Evolutionary conservation across 2,888 invertebrate species (phyloP).

Genomic region (Parnassius apollo): DNA sequence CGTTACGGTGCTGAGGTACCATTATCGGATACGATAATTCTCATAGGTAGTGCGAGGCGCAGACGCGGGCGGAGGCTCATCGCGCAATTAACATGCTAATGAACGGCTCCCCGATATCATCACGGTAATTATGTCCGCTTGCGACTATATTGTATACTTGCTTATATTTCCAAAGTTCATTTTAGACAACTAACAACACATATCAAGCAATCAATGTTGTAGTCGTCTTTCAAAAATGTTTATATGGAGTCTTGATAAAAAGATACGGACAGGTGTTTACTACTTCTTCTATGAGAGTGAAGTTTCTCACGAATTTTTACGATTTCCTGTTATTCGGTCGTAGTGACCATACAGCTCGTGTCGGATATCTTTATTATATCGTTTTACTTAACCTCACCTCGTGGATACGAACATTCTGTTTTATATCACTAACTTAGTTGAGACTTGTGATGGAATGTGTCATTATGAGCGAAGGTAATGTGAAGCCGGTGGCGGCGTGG

Average conservation of each 20-base stretch:
- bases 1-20: constrained; percentile 27
- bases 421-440: constrained; percentile 67
- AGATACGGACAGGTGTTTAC: constrained; percentile 42
- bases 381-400: constrained; percentile 58
- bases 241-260: constrained; percentile 27
- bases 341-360: constrained; percentile 55
- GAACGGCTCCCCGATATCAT: constrained; percentile 73
- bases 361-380: constrained; percentile 70
- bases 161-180: constrained; percentile 54
- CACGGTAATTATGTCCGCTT: constrained; percentile 71
- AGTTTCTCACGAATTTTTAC: constrained; percentile 77
- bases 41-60: constrained; percentile 36
- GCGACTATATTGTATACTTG: constrained; percentile 66
- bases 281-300: constrained; percentile 44
- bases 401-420: constrained; percentile 55
- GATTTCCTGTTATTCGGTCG: constrained; percentile 72
- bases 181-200: constrained; percentile 53
- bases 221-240: constrained; percentile 34
- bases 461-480: constrained; percentile 58
- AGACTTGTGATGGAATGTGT: constrained; percentile 56
- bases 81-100: constrained; percentile 79
- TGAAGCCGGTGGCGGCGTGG: constrained; percentile 41
- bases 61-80: constrained; percentile 48
- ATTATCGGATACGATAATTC: constrained; percentile 48
- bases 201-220: constrained; percentile 39